Conservation (phyloP, 2,113 vertebrate genomes). For the Acanthisitta chloris region DNA sequence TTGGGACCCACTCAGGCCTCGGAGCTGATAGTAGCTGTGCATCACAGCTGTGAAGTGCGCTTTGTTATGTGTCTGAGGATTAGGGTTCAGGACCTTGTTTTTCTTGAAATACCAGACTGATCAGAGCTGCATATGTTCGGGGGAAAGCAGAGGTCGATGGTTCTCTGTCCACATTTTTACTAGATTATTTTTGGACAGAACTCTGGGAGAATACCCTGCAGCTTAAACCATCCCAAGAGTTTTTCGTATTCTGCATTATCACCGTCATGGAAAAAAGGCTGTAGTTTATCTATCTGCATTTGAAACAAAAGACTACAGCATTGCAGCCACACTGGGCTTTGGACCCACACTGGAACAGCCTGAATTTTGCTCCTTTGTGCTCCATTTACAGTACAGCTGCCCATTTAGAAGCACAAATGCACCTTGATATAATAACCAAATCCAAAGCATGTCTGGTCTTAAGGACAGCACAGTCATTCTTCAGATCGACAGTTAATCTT, state of each 20-base stretch:
- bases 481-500: constrained; percentile 7
- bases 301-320: constrained; percentile 73
- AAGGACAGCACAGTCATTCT: constrained; percentile 17
- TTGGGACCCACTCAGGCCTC: constrained; percentile 89
- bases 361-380: constrained; percentile 69
- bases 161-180: constrained; percentile 86
- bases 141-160: constrained; percentile 82
- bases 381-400: constrained; percentile 49
- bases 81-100: constrained; percentile 90
- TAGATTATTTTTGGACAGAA: constrained; percentile 87
- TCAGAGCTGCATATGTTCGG: constrained; percentile 86
- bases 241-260: constrained; percentile 68
- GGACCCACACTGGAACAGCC: constrained; percentile 43
- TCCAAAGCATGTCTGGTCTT: constrained; percentile 22
- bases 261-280: constrained; percentile 41
- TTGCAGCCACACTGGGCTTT: constrained; percentile 7
- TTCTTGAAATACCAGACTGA: constrained; percentile 90
- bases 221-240: constrained; percentile 77
- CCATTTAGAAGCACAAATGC: constrained; percentile 58
- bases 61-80: constrained; percentile 93
- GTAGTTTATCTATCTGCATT: constrained; percentile 63
- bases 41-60: constrained; percentile 91
- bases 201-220: constrained; percentile 84
- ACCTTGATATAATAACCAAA: constrained; percentile 48
- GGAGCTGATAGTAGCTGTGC: constrained; percentile 81